Base-by-base conservation (phyloP, 2,888 invertebrate genomes). In the Napeogenes sylphis region DNA sequence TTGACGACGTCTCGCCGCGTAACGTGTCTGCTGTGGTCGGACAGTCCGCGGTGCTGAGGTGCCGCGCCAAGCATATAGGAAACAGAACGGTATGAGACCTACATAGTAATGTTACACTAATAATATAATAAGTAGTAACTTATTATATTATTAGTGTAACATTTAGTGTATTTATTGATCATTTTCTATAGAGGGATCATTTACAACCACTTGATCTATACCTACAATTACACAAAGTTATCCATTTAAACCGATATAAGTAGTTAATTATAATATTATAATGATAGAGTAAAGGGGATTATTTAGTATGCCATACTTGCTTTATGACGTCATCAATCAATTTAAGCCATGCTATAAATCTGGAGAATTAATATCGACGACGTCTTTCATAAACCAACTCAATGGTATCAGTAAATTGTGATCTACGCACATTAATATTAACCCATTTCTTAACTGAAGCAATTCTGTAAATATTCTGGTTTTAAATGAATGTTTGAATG, bases 1-100 rank as follows among this genome's bases (percentile, higher is more conserved):
- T 97, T 82, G 96, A 96, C 81, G 96, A 96, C 83, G 93, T 96
- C 67, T 95, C 95, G 4, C 94, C 95, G 0, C 91, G 96, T 68
- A 97, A 97, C 85, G 94, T 97, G 69, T 95, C 96, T 2, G 94
- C 96, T 14, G 95, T 96, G 61, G 95, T 96, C 45, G 97, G 96
- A 3, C 96, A 97, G 84, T 93, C 94, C 3, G 94, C 95, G 30
- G 91, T 95, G 72, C 91, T 97, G 70, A 93, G 94, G 77, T 97
- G 97, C 84, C 92, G 96, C 61, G 96, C 96, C 56, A 96, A 96
- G 80, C 95, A 96, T 83, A 95, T 95, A 74, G 96, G 96, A 58
- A 95, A 97, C 81, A 92, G 96, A 83, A 96, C 96, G 84, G 97
- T 96, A 82, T 94, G 94, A 80, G 67, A 53, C 21, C 21, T 57